Conservation (phyloP, 2,113 vertebrate genomes). For the Phaethornis superciliosus region DNA sequence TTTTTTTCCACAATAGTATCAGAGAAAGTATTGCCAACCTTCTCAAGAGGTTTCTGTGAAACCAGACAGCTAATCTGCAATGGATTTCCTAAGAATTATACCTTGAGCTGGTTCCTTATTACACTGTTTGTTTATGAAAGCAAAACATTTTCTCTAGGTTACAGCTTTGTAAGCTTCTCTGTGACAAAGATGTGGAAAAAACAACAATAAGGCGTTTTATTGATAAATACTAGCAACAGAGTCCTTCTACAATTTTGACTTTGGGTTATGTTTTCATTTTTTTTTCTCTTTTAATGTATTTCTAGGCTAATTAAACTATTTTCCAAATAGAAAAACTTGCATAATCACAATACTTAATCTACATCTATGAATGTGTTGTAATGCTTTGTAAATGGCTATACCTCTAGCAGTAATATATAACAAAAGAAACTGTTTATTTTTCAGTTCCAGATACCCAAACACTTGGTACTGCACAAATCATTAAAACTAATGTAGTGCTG, state of each 20-base stretch:
- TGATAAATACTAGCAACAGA: not conserved
- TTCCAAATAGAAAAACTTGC: not conserved
- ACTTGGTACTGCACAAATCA: constrained; percentile 26
- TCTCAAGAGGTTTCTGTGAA: not conserved
- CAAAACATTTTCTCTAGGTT: not conserved
- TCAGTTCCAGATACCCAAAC: not conserved
- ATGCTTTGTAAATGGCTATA: not conserved
- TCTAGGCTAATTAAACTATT: not conserved
- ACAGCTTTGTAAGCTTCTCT: not conserved
- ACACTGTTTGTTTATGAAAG: not conserved
- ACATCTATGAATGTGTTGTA: not conserved
- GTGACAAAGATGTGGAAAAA: not conserved
- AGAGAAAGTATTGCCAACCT: not conserved
- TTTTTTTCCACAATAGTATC: accelerated
- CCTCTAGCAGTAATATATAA: not conserved
- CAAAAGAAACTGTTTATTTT: constrained; percentile 14
- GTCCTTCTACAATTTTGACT: not conserved
- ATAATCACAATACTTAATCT: not conserved
- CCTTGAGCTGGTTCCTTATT: not conserved
- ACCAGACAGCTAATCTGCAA: not conserved
- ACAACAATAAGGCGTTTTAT: accelerated
- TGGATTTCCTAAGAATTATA: not conserved
- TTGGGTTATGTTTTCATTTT: not conserved
- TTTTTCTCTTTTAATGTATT: not conserved
- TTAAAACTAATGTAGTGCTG: constrained; percentile 29